Base-by-base conservation (phyloP, 2,797 vertebrate genomes). In the Leuciscus waleckii region DNA sequence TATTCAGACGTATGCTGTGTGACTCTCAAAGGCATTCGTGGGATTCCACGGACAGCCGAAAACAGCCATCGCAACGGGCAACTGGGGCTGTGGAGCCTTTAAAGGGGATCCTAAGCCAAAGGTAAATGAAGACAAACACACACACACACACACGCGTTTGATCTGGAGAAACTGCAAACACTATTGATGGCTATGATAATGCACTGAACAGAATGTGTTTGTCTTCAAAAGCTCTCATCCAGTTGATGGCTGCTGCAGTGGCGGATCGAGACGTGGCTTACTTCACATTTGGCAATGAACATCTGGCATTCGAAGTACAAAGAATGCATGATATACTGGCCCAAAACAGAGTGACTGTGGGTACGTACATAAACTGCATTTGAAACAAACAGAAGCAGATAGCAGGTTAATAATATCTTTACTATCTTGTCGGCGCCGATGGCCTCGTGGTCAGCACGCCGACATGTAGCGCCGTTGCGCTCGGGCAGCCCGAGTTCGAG, bases 71-170 rank as follows among this genome's bases (percentile, higher is more conserved):
- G 95, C 95, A 19, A 96, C 95, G 0, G 95, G 95, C 0, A 95
- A 94, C 85, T 96, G 95, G 95, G 95, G 94, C 79, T 96, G 95
- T 23, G 95, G 94, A 7, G 94, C 91, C 9, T 95, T 93, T 67
- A 90, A 92, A 0, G 95, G 95, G 41, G 95, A 96, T 87, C 78
- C 91, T 4, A 89, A 92, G 35, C 94, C 75, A 96, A 96, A 95
- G 94, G 95, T 96, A 82, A 10, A 58, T 13, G 2, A 46, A 51
- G n/a, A 41, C 51, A 46, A 32, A 2, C n/a, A n/a, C n/a, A n/a
- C n/a, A 51, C 39, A 43, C 43, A 49, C 41, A 19, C 58, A 37
- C 29, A 37, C 17, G 1, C 23, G 10, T 26, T 32, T 65, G 1
- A 49, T 65, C 14, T 54, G 19, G 2, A 19, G 16, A 23, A 63